Conservation (phyloP, 2,113 vertebrate genomes). For the Toxostoma redivivum region DNA sequence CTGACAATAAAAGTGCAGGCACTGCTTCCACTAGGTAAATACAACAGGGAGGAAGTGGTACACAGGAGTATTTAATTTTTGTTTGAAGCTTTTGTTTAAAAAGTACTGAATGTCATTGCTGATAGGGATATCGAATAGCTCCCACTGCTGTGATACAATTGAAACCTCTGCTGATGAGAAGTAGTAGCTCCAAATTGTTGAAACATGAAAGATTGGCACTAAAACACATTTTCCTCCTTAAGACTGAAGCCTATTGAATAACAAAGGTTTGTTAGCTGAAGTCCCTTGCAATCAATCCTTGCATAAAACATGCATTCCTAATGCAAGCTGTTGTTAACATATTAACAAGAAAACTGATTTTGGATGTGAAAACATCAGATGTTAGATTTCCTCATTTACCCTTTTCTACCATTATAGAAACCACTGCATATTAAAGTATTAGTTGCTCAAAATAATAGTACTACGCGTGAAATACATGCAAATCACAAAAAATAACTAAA, state of each 20-base stretch:
- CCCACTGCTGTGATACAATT: neutral
- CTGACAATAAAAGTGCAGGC: neutral
- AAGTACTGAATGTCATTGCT: neutral
- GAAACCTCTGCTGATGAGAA: conserved; percentile 19
- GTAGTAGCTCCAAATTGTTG: neutral
- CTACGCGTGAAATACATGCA: neutral
- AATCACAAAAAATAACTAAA: neutral
- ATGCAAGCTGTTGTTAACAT: neutral
- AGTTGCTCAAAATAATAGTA: neutral
- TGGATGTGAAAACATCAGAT: neutral
- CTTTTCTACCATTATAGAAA: neutral
- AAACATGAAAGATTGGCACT: neutral
- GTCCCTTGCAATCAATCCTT: neutral
- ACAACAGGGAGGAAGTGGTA: neutral
- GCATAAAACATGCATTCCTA: neutral
- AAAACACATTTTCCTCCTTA: neutral
- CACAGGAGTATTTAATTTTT: neutral
- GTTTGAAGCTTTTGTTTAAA: neutral
- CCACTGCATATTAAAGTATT: neutral
- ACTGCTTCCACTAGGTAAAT: neutral
- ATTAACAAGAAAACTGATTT: conserved; percentile 2
- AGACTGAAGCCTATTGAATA: neutral
- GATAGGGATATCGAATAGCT: neutral
- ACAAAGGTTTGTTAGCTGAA: neutral
- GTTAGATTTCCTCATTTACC: neutral